A percentile compares a stretch with the other conserved stretches of the same genome.
These are phyloP conservation scores for Bradypodion ventrale DNA, from an alignment of 2,797 vertebrate genomes.

Conservation along the genomic window DNA sequence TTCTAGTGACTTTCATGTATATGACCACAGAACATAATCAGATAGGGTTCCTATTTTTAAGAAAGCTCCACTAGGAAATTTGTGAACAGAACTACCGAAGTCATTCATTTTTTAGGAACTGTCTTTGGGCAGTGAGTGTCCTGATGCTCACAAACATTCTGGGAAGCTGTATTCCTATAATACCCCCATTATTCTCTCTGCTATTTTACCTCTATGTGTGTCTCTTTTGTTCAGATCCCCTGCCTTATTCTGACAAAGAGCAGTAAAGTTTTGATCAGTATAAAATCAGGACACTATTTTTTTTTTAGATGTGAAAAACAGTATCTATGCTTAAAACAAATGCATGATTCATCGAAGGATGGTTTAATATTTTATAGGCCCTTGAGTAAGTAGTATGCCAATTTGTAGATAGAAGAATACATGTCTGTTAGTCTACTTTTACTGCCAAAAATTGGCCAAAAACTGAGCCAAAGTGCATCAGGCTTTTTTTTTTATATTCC, in stretches of 20 bases:
- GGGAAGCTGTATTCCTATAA: not conserved
- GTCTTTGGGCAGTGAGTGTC: slow-evolving; percentile 24
- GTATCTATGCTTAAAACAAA: slow-evolving; percentile 29
- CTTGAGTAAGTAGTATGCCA: not conserved
- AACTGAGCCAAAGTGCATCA: too few relatives aligned
- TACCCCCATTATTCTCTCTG: slow-evolving; percentile 56
- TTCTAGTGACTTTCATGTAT: slow-evolving; percentile 56
- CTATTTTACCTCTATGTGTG: slow-evolving; percentile 53
- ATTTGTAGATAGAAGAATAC: not conserved
- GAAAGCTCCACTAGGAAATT: slow-evolving; percentile 33
- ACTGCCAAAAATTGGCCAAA: too few relatives aligned
- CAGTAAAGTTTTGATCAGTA: slow-evolving; percentile 50
- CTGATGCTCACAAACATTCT: slow-evolving; percentile 53
- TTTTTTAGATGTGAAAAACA: slow-evolving; percentile 43
- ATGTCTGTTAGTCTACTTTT: not conserved
- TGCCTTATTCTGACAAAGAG: slow-evolving; percentile 50
- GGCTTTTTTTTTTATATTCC: not conserved
- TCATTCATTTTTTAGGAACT: slow-evolving; percentile 49
- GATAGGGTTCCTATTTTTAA: slow-evolving; percentile 40
- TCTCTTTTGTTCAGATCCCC: slow-evolving; percentile 54
- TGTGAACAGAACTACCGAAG: slow-evolving; percentile 30
- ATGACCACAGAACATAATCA: slow-evolving; percentile 49
- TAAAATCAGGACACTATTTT: slow-evolving; percentile 40
- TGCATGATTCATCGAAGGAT: not conserved
- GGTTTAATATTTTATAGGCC: slow-evolving; percentile 25